Base-by-base conservation (phyloP, 1,140 invertebrate species). In the Drosophila arizonae region DNA sequence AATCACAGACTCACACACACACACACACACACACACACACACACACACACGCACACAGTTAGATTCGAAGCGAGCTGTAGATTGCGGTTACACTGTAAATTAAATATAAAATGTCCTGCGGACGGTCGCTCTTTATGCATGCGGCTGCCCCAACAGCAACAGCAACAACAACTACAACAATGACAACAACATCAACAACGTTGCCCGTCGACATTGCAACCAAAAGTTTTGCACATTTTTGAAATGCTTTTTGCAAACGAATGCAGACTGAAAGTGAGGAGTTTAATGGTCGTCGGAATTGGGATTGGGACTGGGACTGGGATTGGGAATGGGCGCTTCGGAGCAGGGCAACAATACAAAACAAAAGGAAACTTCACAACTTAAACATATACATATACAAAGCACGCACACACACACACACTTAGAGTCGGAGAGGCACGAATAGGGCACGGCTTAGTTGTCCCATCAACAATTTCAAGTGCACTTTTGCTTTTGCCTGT, bases 81-180 rank as follows among this genome's bases (percentile, higher is more conserved):
- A 82, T 74, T 86, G 82, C 79, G 82, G 82, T 88, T 77, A 72
- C 72, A 88, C 79, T 88, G 79, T 86, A 86, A 86, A 86, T 88
- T 86, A 86, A 86, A 86, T 86, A 86, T 86, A 86, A 86, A 86
- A 86, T 86, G 82, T 86, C 84, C 82, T 86, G 81, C 82, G 81
- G 81, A 86, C 82, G 79, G 84, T 88, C 82, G 84, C 79, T 88
- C 82, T 88, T 86, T 86, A 82, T 86, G 78, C 55, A 81, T 77
- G 81, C 81, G 81, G 81, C 77, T 77, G 81, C 61, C 71, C 65
- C 57, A n/a, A 26, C 81, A 71, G 50, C 65, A 63, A 61, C 67
- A 58, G 33, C 63, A 61, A 63, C 17, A 43, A 67, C 30, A 9
- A 10, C 58, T 51, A 57, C 36, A 13, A 28, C 54, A 48, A 6